Evolutionary conservation across 2,888 invertebrate genomes (phyloP).

Genomic region (Nysson spinosus): DNA sequence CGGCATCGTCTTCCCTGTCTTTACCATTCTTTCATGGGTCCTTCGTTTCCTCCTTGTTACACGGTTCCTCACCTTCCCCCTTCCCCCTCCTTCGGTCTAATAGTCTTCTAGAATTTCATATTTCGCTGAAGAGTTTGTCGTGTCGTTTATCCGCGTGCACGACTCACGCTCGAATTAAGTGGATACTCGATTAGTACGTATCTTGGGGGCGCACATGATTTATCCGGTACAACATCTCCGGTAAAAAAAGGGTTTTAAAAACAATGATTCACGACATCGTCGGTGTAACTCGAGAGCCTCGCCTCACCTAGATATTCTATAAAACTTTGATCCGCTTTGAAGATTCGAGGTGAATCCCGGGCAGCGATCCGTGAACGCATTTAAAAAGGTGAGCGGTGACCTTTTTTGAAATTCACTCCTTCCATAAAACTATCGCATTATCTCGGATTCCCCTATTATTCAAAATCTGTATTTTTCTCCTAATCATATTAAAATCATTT

Average conservation of each 20-base stretch:
- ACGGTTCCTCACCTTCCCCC: conserved; percentile 17
- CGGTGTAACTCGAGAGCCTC: conserved; percentile 33
- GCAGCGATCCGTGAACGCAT: conserved; percentile 33
- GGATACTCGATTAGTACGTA: conserved; percentile 21
- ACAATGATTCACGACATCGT: conserved; percentile 20
- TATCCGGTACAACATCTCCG: no score
- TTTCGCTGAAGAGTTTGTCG: conserved; percentile 51
- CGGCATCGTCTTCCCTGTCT: conserved; percentile 69
- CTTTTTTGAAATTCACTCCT: conserved; percentile 24
- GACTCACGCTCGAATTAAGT: conserved; percentile 44
- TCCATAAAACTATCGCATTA: conserved; percentile 2
- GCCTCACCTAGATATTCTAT: conserved; percentile 18
- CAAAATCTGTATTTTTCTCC: neutral
- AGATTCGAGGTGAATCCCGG: conserved; percentile 8
- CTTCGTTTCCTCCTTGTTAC: conserved; percentile 14
- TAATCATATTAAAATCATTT: conserved; percentile 23
- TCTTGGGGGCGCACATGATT: neutral
- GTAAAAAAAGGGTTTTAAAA: neutral
- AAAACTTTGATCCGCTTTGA: conserved; percentile 7
- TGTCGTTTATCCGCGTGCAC: conserved; percentile 41
- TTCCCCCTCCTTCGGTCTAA: conserved; percentile 25
- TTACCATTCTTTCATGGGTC: conserved; percentile 24
- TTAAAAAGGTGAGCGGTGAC: conserved; percentile 16
- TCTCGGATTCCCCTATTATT: no score
- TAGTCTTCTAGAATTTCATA: conserved; percentile 61